These are phyloP conservation scores for Drosophila ezoana DNA, from an alignment of 2,888 invertebrate genomes.

Conservation along the genomic window DNA sequence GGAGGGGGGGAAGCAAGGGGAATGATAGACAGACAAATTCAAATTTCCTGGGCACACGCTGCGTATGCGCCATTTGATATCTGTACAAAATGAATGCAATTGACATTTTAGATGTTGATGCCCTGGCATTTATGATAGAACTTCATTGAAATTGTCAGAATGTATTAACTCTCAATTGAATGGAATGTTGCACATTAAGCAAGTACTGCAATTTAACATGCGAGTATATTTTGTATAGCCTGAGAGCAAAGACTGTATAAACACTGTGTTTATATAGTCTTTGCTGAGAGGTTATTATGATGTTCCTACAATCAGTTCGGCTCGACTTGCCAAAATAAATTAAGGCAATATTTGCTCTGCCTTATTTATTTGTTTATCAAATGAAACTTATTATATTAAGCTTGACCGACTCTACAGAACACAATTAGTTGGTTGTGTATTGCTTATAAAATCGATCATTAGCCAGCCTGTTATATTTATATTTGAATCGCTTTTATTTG, in stretches of 20 bases:
- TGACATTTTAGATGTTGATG: slow-evolving; percentile 36
- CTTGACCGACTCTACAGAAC: too few relatives aligned
- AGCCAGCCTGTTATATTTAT: too few relatives aligned
- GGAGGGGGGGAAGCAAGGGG: neutral
- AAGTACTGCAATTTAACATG: neutral
- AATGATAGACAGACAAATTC: slow-evolving; percentile 30
- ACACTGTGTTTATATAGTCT: too few relatives aligned
- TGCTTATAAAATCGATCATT: too few relatives aligned
- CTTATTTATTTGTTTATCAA: too few relatives aligned
- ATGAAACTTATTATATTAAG: too few relatives aligned
- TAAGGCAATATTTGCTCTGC: too few relatives aligned
- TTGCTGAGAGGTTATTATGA: slow-evolving; percentile 10
- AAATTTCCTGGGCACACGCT: slow-evolving; percentile 36
- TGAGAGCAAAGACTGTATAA: too few relatives aligned
- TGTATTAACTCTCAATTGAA: slow-evolving; percentile 20
- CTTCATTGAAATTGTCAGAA: slow-evolving; percentile 9
- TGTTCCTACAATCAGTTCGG: neutral
- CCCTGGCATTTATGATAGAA: slow-evolving; percentile 20
- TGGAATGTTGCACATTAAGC: slow-evolving; percentile 18
- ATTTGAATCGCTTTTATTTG: too few relatives aligned
- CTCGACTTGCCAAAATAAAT: too few relatives aligned
- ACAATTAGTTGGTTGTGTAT: too few relatives aligned
- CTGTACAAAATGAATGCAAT: slow-evolving; percentile 36
- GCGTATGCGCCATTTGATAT: slow-evolving; percentile 61
- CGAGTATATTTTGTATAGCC: neutral